Evolutionary conservation across 1,140 invertebrate species (phyloP).

Genomic region (Lanistes nyassanus): DNA sequence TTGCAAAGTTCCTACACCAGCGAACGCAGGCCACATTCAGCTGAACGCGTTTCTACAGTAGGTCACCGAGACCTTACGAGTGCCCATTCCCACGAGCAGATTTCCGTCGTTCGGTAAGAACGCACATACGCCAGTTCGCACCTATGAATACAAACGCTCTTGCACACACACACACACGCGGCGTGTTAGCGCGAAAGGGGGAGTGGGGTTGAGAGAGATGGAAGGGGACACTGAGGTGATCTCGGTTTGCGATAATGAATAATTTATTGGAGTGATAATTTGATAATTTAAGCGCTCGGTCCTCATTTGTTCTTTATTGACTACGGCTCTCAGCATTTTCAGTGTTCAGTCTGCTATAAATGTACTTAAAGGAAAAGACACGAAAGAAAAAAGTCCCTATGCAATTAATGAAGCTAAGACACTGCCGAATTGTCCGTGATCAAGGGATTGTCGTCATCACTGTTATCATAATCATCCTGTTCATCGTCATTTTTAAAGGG

Average conservation of each 20-base stretch:
- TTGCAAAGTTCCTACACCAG: not conserved
- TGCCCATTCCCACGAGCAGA: not conserved
- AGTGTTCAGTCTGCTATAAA: not conserved
- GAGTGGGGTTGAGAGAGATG: conserved; percentile 17
- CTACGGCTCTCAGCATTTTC: not conserved
- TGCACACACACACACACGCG: not conserved
- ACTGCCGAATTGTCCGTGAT: not conserved
- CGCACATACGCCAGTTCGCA: not conserved
- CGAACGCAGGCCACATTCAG: not conserved
- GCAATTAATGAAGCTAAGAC: not conserved
- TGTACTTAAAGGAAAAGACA: not conserved
- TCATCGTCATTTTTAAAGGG: too few relatives aligned
- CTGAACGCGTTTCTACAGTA: not conserved
- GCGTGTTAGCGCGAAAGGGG: not conserved
- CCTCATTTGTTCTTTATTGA: too few relatives aligned
- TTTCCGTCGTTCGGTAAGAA: not conserved
- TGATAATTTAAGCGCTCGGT: too few relatives aligned
- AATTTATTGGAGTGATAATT: not conserved
- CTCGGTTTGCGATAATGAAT: not conserved
- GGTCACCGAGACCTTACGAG: not conserved
- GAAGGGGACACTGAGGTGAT: not conserved
- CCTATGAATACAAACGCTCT: not conserved
- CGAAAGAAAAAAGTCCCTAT: not conserved
- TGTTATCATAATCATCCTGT: not conserved
- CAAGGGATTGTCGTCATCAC: not conserved